Base-by-base conservation (phyloP, 2,888 invertebrate species). In the Nephrotoma appendiculata region DNA sequence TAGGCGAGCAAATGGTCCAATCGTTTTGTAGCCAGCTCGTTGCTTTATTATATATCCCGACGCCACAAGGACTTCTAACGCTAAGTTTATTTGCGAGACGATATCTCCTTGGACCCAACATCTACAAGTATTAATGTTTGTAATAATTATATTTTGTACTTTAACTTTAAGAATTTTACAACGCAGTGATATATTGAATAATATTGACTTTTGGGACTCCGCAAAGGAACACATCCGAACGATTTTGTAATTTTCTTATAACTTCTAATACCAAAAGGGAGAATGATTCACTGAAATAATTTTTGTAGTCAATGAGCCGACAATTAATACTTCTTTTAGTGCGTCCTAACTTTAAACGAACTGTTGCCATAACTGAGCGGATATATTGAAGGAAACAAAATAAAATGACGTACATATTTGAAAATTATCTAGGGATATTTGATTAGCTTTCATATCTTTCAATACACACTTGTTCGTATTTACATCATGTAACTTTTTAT, bases 1-100 rank as follows among this genome's bases (percentile, higher is more conserved):
- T 87, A 91, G 86, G 87, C 89, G 90, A 7, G 91, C 90, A 83
- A 91, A 90, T 5, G 91, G 91, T 0, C 91, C 91, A 86, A 91
- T 52, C 0, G 91, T 91, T 87, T 90, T 90, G 88, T 90, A 91
- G 0, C 91, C 91, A 71, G 89, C 89, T 87, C 57, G 87, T 89
- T 86, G 52, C 19, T 90, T 89, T 86, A 91, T 88, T 12, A 88
- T 31, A 86, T 90, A 91, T 2, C 91, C 91, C 15, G 88, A 88
- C 9, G 88, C 87, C 6, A 89, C 89, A 6, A 91, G 87, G 83
- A 89, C 89, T 84, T 89, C 88, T 3, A 91, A 85, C 0, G 91
- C 91, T 15, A 89, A 89, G 86, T 89, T 90, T 3, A 91, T 90
- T 87, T 91, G 91, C 2, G 91, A 89, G 11, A 89, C 88, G 86